Evolutionary conservation across 2,113 vertebrate genomes (phyloP).

Genomic region (Ochotona princeps): DNA sequence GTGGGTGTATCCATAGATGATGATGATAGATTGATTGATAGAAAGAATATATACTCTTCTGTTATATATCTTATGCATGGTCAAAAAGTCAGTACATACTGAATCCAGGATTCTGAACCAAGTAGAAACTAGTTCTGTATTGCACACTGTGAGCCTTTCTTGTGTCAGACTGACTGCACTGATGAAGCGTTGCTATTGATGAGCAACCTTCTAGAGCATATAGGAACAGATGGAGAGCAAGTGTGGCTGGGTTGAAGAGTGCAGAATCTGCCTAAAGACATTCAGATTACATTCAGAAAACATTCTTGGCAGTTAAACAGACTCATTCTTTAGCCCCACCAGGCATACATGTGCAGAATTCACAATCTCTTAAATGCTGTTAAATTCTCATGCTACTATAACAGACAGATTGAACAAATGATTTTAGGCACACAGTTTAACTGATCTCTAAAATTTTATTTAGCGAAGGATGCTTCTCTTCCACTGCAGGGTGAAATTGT

Average conservation of each 20-base stretch:
- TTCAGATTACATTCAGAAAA: neutral
- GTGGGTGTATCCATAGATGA: neutral
- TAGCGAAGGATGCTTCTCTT: neutral
- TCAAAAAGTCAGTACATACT: neutral
- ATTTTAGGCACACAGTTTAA: neutral
- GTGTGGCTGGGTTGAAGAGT: neutral
- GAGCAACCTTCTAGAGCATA: neutral
- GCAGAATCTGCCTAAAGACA: neutral
- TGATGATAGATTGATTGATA: too few relatives aligned
- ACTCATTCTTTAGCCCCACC: neutral
- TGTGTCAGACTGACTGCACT: neutral
- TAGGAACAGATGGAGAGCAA: neutral
- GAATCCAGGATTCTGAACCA: conserved; percentile 7
- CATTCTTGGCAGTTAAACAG: neutral
- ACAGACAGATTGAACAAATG: neutral
- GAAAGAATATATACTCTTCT: neutral
- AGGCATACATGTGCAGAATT: neutral
- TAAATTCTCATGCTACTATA: conserved; percentile 19
- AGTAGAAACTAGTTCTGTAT: neutral
- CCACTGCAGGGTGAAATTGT: neutral
- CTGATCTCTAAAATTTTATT: neutral
- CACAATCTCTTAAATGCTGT: conserved; percentile 1
- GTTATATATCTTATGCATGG: neutral
- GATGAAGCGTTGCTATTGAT: neutral
- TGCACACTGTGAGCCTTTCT: neutral